Percentiles rank a stretch among this genome's conserved stretches.
These are phyloP conservation scores for Morone saxatilis DNA, from an alignment of 2,113 vertebrate species.

Conservation along the genomic window DNA sequence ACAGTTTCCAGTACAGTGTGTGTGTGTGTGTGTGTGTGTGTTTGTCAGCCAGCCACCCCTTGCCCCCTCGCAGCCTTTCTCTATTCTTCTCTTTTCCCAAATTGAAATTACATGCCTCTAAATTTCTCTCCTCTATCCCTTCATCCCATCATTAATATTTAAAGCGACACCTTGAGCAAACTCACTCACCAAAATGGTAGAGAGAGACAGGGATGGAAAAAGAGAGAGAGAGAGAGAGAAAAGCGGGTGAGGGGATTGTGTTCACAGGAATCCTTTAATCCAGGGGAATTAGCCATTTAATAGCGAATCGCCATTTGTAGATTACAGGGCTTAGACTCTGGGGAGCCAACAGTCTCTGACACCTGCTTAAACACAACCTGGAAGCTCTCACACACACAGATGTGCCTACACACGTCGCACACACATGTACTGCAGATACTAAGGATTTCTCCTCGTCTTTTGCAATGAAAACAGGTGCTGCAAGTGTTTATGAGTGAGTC, in stretches of 20 bases:
- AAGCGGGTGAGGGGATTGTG: constrained; percentile 50
- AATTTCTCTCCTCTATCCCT: constrained; percentile 43
- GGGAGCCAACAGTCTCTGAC: constrained; percentile 47
- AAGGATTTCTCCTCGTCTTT: background rate
- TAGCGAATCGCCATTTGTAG: constrained; percentile 66
- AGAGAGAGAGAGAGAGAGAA: background rate
- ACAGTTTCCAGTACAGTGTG: background rate
- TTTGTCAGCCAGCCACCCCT: background rate
- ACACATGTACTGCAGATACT: background rate
- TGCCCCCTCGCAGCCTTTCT: background rate
- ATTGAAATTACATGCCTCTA: constrained; percentile 59
- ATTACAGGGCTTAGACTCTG: constrained; percentile 59
- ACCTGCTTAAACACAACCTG: constrained; percentile 58
- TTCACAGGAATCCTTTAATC: constrained; percentile 72
- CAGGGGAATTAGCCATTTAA: constrained; percentile 69
- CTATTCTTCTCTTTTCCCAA: constrained; percentile 30
- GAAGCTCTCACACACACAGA: constrained; percentile 1
- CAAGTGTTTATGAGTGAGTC: background rate
- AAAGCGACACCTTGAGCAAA: constrained; percentile 59
- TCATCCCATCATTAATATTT: constrained; percentile 71
- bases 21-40: background rate
- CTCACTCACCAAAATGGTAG: constrained; percentile 6
- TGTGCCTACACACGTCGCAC: background rate
- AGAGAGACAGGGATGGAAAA: background rate
- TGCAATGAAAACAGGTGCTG: background rate